Evolutionary conservation across 2,888 invertebrate genomes (phyloP).

Genomic region (Lydus trimaculatus): DNA sequence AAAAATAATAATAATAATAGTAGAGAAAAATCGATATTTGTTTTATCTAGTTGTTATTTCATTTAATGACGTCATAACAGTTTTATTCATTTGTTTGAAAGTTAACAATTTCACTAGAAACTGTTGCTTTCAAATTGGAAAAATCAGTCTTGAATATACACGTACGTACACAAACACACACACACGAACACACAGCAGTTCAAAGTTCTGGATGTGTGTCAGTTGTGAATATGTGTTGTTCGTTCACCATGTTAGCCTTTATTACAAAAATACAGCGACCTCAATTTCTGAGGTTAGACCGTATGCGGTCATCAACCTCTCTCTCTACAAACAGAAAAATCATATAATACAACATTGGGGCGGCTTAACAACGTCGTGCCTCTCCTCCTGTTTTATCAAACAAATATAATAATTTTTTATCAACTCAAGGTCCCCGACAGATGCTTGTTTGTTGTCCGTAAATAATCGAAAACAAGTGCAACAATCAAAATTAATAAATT

Average conservation of each 20-base stretch:
- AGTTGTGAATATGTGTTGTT: conserved; percentile 58
- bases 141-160: background rate
- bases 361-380: conserved; percentile 23
- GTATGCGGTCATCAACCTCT: conserved; percentile 58
- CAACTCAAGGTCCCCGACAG: conserved; percentile 47
- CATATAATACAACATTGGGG: conserved; percentile 39
- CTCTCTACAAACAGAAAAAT: conserved; percentile 45
- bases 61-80: background rate
- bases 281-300: conserved; percentile 75
- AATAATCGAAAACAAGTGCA: conserved; percentile 9
- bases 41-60: background rate
- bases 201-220: conserved; percentile 60
- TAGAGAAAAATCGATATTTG: too few species aligned
- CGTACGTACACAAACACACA: background rate
- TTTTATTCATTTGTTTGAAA: background rate
- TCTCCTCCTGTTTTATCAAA: conserved; percentile 1
- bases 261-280: conserved; percentile 65
- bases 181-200: conserved; percentile 49
- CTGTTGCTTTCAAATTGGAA: conserved; percentile 2
- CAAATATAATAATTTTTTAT: conserved; percentile 47
- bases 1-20: background rate
- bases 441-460: conserved; percentile 31
- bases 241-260: conserved; percentile 58
- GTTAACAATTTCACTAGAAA: conserved; percentile 4
- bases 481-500: background rate